phyloP scores from a whole-genome alignment of 2,888 invertebrate species.

The Syrista parreyssii region DNA sequence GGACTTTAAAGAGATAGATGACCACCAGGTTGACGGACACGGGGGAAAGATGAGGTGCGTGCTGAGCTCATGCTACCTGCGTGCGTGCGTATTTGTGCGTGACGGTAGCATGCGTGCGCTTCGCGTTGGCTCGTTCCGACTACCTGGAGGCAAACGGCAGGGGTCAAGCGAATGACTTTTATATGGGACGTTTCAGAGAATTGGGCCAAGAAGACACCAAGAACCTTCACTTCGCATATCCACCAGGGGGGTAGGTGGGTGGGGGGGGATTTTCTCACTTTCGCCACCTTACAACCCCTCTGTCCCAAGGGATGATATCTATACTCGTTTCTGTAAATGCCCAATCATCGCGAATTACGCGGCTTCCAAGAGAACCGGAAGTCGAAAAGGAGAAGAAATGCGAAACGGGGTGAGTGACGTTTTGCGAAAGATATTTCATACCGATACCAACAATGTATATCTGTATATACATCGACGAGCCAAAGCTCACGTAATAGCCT shows the following conservation, averaged over 20 bases:
- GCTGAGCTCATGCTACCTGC: background rate
- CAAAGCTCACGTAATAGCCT: background rate
- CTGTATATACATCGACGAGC: background rate
- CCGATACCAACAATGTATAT: background rate
- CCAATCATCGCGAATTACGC: background rate
- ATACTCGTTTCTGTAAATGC: background rate
- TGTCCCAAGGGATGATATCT: background rate
- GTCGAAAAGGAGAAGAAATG: background rate
- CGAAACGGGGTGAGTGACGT: background rate
- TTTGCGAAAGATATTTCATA: background rate
- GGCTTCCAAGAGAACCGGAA: background rate
- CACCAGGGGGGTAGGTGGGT: background rate
- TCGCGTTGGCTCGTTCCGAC: background rate
- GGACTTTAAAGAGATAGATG: conserved; percentile 8
- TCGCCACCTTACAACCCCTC: background rate
- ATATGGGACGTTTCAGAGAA: background rate
- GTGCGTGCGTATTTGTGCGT: background rate
- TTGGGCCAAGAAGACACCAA: background rate
- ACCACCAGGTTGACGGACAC: background rate
- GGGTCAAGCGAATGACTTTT: background rate
- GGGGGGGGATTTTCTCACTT: background rate
- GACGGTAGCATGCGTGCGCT: background rate
- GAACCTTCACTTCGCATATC: background rate
- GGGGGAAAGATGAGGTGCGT: background rate
- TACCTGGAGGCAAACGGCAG: background rate